These are phyloP conservation scores for Alauda arvensis DNA, from an alignment of 2,797 vertebrate genomes.

Conservation along the genomic window DNA sequence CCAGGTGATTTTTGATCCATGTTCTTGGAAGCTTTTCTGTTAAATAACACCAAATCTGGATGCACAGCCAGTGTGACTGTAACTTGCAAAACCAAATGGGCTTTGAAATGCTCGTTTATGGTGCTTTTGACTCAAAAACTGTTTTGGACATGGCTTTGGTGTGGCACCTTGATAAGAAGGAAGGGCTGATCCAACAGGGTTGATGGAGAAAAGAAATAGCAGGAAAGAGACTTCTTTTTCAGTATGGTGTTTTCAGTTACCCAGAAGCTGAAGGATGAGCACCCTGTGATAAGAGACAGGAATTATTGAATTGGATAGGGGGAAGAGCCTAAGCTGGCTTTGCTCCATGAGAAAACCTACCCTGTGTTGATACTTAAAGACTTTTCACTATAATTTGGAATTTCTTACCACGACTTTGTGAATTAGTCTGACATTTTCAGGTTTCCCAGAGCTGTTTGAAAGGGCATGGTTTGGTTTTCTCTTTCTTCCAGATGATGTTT, in stretches of 20 bases:
- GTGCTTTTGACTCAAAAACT: background rate
- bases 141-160: background rate
- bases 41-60: background rate
- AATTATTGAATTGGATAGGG: background rate
- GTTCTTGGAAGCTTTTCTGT: background rate
- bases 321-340: background rate
- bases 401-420: background rate
- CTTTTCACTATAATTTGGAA: background rate
- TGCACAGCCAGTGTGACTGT: fast-evolving
- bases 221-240: background rate
- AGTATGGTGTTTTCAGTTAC: background rate
- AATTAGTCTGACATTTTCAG: background rate
- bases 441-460: background rate
- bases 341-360: background rate
- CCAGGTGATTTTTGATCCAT: background rate
- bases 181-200: background rate
- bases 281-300: background rate
- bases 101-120: background rate
- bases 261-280: background rate
- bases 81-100: background rate
- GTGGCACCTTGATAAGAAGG: background rate
- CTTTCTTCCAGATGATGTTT: background rate
- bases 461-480: background rate
- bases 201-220: background rate
- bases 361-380: background rate